phyloP scores from a whole-genome alignment of 2,888 invertebrate genomes.

The Xylocampa areola region DNA sequence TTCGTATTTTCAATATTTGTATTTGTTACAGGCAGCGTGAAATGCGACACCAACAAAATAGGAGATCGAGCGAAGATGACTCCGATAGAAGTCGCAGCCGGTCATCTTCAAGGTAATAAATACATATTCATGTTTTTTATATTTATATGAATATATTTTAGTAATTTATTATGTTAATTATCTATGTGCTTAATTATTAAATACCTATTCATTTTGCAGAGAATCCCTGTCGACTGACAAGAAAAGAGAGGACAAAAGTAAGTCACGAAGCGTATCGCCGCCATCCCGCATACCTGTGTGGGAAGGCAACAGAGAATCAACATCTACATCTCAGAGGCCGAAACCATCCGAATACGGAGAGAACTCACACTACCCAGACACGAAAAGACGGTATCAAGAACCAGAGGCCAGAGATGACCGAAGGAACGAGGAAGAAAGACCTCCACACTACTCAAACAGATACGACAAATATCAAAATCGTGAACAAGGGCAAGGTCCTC shows the following conservation, averaged over 20 bases:
- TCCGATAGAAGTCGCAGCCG: conserved; percentile 78
- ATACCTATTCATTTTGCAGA: conserved; percentile 62
- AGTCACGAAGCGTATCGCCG: conserved; percentile 75
- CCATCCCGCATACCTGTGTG: conserved; percentile 76
- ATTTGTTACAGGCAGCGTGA: conserved; percentile 93
- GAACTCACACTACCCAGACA: conserved; percentile 53
- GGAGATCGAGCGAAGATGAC: conserved; percentile 85
- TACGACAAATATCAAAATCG: conserved; percentile 64
- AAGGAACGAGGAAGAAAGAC: conserved; percentile 58
- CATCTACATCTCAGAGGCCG: conserved; percentile 60
- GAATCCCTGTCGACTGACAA: conserved; percentile 72
- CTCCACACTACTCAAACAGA: conserved; percentile 57
- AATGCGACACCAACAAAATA: conserved; percentile 92
- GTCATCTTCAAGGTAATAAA: conserved; percentile 77
- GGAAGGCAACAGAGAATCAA: conserved; percentile 67
- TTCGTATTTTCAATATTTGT: conserved; percentile 11
- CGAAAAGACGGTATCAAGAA: conserved; percentile 61
- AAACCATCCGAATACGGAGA: conserved; percentile 61
- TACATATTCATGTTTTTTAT: background rate
- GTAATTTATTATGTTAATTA: too few relatives aligned
- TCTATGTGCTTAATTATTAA: too few relatives aligned
- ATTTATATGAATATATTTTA: background rate
- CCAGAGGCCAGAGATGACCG: conserved; percentile 55
- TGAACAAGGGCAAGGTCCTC: conserved; percentile 35
- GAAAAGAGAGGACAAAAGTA: conserved; percentile 62